These are phyloP conservation scores for Ceratina japonica DNA, from an alignment of 1,140 invertebrate genomes.

Conservation along the genomic window DNA sequence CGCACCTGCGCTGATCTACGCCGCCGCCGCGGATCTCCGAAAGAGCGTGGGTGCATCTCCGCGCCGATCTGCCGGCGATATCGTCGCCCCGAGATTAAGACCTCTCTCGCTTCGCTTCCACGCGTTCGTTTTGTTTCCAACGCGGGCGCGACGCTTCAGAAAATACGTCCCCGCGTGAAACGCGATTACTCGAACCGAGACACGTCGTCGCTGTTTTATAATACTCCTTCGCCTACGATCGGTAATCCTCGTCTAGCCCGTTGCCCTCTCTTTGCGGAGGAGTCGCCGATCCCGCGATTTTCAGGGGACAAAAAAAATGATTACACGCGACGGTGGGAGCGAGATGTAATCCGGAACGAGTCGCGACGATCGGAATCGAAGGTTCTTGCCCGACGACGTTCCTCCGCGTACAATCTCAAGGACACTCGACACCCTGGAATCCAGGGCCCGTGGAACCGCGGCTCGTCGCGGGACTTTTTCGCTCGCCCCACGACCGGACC, in stretches of 20 bases:
- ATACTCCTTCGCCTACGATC: too few species aligned
- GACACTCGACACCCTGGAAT: conserved; percentile 67
- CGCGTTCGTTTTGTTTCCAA: neutral
- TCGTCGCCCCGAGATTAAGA: conserved; percentile 15
- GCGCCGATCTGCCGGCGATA: neutral
- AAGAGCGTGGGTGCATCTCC: conserved; percentile 38
- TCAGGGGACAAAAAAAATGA: too few species aligned
- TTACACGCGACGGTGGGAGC: conserved; percentile 2
- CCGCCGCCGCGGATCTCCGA: neutral
- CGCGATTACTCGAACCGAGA: neutral
- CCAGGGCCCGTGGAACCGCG: conserved; percentile 50
- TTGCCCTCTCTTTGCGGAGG: neutral
- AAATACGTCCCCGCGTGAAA: conserved; percentile 8
- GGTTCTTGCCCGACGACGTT: conserved; percentile 57
- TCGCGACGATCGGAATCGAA: conserved; percentile 55
- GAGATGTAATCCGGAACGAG: conserved; percentile 58
- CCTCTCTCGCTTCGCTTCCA: neutral
- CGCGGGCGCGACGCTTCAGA: neutral
- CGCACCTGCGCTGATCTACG: conserved; percentile 49
- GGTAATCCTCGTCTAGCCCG: too few species aligned
- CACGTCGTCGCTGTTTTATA: neutral
- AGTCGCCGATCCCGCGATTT: neutral
- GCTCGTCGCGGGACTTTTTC: conserved; percentile 42
- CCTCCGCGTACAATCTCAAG: conserved; percentile 67
- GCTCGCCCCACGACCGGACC: neutral